Evolutionary conservation across 2,113 vertebrate genomes (phyloP).

Genomic region (Girardinichthys multiradiatus): DNA sequence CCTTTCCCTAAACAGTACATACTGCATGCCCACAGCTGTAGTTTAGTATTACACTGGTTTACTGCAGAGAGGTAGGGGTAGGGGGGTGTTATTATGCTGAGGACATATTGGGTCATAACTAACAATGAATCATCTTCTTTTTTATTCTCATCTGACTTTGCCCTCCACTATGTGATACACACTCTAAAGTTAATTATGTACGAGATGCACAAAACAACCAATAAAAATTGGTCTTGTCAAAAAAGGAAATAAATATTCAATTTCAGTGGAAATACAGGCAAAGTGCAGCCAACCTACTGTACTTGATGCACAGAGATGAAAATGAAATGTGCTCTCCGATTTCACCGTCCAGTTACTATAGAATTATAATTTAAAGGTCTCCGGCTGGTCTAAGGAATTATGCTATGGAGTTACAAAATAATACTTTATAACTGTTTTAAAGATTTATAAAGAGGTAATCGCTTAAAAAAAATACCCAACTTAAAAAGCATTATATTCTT

Average conservation of each 20-base stretch:
- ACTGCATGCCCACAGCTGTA: not conserved
- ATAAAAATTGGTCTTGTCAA: not conserved
- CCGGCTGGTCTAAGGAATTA: not conserved
- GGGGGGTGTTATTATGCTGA: not conserved
- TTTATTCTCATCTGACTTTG: slow-evolving; percentile 1
- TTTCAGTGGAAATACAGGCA: not conserved
- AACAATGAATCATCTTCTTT: slow-evolving; percentile 16
- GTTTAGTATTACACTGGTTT: too few relatives aligned
- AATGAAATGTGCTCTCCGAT: not conserved
- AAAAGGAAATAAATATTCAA: not conserved
- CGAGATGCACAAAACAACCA: not conserved
- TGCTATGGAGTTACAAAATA: not conserved
- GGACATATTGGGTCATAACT: not conserved
- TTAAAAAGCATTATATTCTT: not conserved
- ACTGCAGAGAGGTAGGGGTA: too few relatives aligned
- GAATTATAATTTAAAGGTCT: slow-evolving; percentile 2
- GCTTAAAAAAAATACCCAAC: not conserved
- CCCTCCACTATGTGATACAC: not conserved
- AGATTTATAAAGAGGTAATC: not conserved
- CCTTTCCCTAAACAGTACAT: not conserved
- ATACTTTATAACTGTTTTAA: not conserved
- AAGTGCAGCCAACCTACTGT: not conserved
- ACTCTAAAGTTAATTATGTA: slow-evolving; percentile 9
- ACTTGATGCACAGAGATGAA: slow-evolving; percentile 19
- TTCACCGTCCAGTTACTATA: slow-evolving; percentile 1